Evolutionary conservation across 2,113 vertebrate species (phyloP), one percentile per base, ranked within the genome.

Genomic region (Poeciliopsis prolifica): DNA sequence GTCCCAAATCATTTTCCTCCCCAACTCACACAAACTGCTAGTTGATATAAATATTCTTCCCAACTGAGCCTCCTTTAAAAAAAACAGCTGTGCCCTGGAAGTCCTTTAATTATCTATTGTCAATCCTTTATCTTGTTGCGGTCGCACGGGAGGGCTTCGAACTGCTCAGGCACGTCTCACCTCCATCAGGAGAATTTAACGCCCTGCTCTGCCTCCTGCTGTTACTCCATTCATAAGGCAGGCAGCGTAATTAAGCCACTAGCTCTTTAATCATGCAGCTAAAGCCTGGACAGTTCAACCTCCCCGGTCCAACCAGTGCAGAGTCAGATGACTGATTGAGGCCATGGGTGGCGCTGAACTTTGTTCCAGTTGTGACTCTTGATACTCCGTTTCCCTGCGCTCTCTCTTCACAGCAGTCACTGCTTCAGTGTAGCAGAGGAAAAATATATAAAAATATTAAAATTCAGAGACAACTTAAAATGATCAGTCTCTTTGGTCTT

Each of bases 71-170:
- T 82, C 70, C 44, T 78, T 88, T 89, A 86, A 87, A 91, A 31
- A 89, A 89, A 91, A 89, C 82, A 84, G 87, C 77, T 67, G 40
- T 68, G 85, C 68, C 68, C 81, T 74, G 81, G 79, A 83, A 82
- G 65, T 87, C 85, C 74, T 85, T 92, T 93, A 92, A 93, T 93
- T 90, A 93, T 92, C 87, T 83, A 77, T 86, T 84, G 83, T 80
- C 76, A 74, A 78, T 75, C 70, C 67, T 93, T 92, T 85, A 91
- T 92, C 89, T 90, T 76, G 75, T 60, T 61, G 22, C 4, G 28
- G 87, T 84, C 79, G 76, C 81, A 77, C 72, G 66, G 86, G 84
- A 86, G 70, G 84, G 24, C 58, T 58, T 48, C 4, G 0, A 68
- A 81, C 89, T 72, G 85, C 86, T 64, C 87, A 26, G 68, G 65